phyloP scores from a whole-genome alignment of 1,140 invertebrate genomes.

The Tenebrio molitor region DNA sequence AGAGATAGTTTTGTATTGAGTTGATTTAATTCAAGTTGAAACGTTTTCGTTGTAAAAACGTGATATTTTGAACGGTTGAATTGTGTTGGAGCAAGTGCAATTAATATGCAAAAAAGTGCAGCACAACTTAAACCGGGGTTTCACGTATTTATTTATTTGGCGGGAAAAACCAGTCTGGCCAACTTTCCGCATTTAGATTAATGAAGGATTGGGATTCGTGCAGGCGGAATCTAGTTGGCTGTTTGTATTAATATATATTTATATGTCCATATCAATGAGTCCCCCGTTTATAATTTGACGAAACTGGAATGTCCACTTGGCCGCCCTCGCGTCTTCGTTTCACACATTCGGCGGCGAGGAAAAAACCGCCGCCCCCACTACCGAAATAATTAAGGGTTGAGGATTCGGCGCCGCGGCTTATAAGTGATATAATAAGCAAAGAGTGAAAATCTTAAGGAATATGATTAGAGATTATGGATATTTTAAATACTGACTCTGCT shows the following conservation, averaged over 20 bases:
- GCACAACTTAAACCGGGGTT: too few species aligned
- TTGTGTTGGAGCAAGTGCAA: too few species aligned
- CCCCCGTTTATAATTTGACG: conserved; percentile 43
- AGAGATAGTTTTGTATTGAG: too few species aligned
- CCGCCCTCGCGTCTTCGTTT: neutral
- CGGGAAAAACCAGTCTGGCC: neutral
- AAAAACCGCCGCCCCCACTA: too few species aligned
- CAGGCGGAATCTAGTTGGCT: conserved; percentile 34
- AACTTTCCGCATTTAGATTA: conserved; percentile 32
- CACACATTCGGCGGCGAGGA: conserved; percentile 4
- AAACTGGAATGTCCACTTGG: neutral
- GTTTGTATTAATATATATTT: conserved; percentile 54
- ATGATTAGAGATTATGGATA: conserved; percentile 51
- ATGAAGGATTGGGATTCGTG: conserved; percentile 26
- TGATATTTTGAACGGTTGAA: too few species aligned
- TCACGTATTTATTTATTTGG: neutral
- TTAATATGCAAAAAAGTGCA: too few species aligned
- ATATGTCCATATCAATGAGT: conserved; percentile 52
- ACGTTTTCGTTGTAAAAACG: too few species aligned
- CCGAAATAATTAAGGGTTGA: too few species aligned
- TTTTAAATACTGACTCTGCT: conserved; percentile 48
- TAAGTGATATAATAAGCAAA: conserved; percentile 8
- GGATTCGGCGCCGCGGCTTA: neutral
- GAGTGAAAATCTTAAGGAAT: conserved; percentile 45
- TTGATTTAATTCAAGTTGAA: too few species aligned